Evolutionary conservation across 1,140 invertebrate genomes (phyloP), one percentile per base, ranked within the genome.

Genomic region (Aphelinus certus): DNA sequence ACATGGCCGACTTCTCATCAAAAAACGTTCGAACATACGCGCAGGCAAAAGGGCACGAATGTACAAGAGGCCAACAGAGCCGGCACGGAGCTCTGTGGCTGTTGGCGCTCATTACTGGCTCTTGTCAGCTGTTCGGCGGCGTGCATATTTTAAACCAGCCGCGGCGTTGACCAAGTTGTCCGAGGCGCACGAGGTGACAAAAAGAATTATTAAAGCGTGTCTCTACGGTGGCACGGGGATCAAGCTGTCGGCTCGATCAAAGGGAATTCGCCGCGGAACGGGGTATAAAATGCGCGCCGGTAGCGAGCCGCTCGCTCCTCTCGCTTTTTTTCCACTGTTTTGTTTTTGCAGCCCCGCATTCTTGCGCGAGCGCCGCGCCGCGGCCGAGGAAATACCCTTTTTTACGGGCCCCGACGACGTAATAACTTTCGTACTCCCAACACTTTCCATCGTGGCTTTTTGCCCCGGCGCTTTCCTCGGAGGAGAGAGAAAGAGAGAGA

Each of bases 161-260:
- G 64, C 26, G 9, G 3, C 48, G 51, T 55, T 68, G 72, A 74
- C 72, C 57, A 68, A 74, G 60, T 68, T 42, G 57, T 62, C 56
- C 48, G 2, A 0, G 26, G 51, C 5, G 4, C 26, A 58, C 26
- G 9, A 58, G 73, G 71, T 58, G 76, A 77, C 81, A 83, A 81
- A 83, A 83, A 82, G 81, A 84, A 84, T 84, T 81, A 84, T 82
- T 82, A 81, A 83, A 82, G 75, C 77, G 46, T 48, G 74, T 76
- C 63, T 64, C 60, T 62, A 71, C 60, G 7, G 10, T 9, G 55
- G 58, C 43, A 66, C 43, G 7, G 56, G 63, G 68, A 78, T 76
- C 72, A 79, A 75, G 75, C 57, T 78, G 74, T 78, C 73, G 61
- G 75, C 69, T 43, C 60, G 77, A 76, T 80, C 77, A 80, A 80